Conservation (phyloP, 2,888 invertebrate species). For the Autographa gamma region DNA sequence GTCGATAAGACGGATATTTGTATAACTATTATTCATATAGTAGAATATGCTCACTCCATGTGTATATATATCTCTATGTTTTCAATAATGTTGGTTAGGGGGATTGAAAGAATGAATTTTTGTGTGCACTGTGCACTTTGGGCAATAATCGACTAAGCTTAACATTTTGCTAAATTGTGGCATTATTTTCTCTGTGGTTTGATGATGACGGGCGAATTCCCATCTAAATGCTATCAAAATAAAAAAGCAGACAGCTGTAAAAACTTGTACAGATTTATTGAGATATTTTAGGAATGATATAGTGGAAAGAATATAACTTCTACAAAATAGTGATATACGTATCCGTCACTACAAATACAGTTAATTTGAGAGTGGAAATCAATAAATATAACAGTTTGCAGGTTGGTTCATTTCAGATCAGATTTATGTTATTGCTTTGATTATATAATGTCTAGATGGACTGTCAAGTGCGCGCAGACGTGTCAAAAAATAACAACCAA, state of each 20-base stretch:
- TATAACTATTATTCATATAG: no score
- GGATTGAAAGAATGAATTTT: no score
- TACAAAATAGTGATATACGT: neutral
- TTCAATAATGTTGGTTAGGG: no score
- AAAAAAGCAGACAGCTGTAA: constrained; percentile 27
- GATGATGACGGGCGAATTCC: constrained; percentile 48
- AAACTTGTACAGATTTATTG: neutral
- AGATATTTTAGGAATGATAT: neutral
- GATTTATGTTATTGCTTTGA: neutral
- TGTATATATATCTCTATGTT: no score
- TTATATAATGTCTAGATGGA: no score
- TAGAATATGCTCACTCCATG: no score
- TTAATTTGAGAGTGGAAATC: neutral
- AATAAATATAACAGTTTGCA: neutral
- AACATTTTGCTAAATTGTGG: neutral
- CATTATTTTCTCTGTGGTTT: neutral
- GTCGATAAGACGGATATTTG: no score
- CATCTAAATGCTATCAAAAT: constrained; percentile 37
- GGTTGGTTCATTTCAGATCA: neutral
- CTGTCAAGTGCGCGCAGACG: no score
- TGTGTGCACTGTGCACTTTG: neutral
- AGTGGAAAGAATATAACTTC: neutral
- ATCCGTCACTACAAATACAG: neutral
- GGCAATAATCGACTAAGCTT: neutral
- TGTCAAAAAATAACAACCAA: no score